Evolutionary conservation across 2,888 invertebrate species (phyloP), one percentile per base, ranked within the genome.

Genomic region (Sabatieria punctata): DNA sequence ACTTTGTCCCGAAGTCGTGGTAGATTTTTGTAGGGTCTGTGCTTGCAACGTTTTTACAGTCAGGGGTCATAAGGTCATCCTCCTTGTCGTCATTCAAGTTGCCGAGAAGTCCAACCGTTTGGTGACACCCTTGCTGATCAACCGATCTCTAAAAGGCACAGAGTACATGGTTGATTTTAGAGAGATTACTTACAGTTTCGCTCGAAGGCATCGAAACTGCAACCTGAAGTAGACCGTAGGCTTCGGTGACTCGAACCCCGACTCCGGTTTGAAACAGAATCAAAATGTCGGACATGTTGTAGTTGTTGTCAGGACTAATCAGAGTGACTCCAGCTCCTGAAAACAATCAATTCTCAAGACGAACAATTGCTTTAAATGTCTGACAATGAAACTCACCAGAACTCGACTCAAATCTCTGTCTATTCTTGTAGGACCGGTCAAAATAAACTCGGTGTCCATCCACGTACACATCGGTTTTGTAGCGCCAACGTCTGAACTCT

Each of bases 351-450:
- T 19, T 21, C 11, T 30, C 30, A 30, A 30, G 11, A 11, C 8
- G 15, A 30, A 30, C 8, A 30, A 11, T 11, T 30, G 8, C 30
- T 30, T 8, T 8, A 30, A n/a, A n/a, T n/a, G n/a, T n/a, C n/a
- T n/a, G n/a, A n/a, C n/a, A n/a, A n/a, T n/a, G n/a, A n/a, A n/a
- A n/a, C n/a, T n/a, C n/a, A n/a, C n/a, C n/a, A n/a, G n/a, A n/a
- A n/a, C n/a, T n/a, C n/a, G n/a, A n/a, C n/a, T n/a, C n/a, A 71
- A 89, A 93, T 64, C 85, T 84, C 68, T 93, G 91, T 53, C 85
- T 80, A 63, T 83, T 80, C 48, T 86, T 73, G 4, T 85, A 78
- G 22, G 78, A 77, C 52, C 85, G 74, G 67, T 89, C 86, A 64
- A 93, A 93, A 68, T 79, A 88, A 2, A 88, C 74, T 45, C 80